Conservation (phyloP, 2,113 vertebrate species). For the Conger conger region DNA sequence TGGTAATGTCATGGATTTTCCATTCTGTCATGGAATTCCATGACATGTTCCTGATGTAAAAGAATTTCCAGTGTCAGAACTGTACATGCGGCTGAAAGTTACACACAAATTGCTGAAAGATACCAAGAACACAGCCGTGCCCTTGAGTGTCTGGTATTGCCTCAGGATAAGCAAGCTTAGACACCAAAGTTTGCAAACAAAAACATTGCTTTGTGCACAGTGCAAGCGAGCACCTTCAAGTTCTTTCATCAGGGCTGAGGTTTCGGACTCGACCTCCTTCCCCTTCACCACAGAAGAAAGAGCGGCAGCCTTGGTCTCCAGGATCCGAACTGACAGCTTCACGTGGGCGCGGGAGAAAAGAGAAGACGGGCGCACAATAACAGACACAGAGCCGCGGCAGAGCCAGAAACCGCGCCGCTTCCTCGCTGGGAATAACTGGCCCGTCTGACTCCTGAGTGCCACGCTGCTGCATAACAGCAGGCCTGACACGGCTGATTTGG, state of each 20-base stretch:
- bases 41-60: not conserved
- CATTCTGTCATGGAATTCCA: not conserved
- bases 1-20: not conserved
- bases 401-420: not conserved
- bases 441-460: not conserved
- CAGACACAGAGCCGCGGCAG: not conserved
- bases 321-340: conserved; percentile 62
- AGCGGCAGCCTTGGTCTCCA: conserved; percentile 58
- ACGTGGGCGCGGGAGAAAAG: conserved; percentile 18
- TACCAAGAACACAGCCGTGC: not conserved
- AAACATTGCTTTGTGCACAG: not conserved
- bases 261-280: conserved; percentile 65
- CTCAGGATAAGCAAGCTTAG: not conserved
- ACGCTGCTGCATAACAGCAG: not conserved
- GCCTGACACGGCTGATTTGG: not conserved
- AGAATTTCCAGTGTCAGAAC: not conserved
- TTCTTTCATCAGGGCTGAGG: conserved; percentile 64
- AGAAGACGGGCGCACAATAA: conserved; percentile 20
- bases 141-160: not conserved
- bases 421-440: not conserved
- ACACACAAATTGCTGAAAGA: not conserved
- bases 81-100: not conserved
- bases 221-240: conserved; percentile 69
- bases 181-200: not conserved
- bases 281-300: conserved; percentile 65